A percentile compares a stretch with the other conserved stretches of the same genome.
Conservation (phyloP, 2,797 vertebrate genomes). For the Galagoides demidoff region DNA sequence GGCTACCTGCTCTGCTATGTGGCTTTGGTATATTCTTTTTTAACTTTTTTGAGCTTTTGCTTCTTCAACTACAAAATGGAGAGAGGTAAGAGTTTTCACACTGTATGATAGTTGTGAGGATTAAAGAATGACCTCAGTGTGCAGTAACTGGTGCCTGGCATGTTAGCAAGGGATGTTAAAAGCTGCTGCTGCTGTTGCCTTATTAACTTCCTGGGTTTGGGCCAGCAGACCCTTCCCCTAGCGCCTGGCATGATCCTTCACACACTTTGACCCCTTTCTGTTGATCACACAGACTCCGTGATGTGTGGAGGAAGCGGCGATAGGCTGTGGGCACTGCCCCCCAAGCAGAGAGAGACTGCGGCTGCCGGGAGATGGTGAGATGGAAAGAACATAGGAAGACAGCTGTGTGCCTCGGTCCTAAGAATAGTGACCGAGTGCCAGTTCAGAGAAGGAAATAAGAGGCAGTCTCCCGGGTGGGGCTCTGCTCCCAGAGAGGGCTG, state of each 20-base stretch:
- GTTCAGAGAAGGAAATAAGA: background rate
- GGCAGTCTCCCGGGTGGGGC: background rate
- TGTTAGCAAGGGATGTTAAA: background rate
- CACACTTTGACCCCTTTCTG: background rate
- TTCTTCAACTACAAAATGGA: background rate
- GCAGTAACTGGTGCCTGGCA: background rate
- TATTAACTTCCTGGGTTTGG: background rate
- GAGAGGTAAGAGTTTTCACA: background rate
- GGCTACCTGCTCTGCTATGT: background rate
- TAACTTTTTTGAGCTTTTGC: background rate
- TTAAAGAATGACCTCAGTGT: background rate
- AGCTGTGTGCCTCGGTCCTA: background rate
- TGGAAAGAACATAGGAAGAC: background rate
- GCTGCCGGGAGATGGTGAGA: background rate
- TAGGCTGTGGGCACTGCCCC: background rate
- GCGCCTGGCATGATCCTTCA: background rate
- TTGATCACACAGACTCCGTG: background rate
- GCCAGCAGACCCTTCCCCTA: background rate
- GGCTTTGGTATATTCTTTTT: background rate
- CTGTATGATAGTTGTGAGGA: background rate
- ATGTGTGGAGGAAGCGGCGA: background rate
- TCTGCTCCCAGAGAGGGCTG: background rate
- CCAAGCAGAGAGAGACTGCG: background rate
- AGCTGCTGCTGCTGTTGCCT: rapidly evolving
- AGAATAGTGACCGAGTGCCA: background rate